Evolutionary conservation across 2,888 invertebrate genomes (phyloP), one percentile per base, ranked within the genome.

Genomic region (Nebria brevicollis): DNA sequence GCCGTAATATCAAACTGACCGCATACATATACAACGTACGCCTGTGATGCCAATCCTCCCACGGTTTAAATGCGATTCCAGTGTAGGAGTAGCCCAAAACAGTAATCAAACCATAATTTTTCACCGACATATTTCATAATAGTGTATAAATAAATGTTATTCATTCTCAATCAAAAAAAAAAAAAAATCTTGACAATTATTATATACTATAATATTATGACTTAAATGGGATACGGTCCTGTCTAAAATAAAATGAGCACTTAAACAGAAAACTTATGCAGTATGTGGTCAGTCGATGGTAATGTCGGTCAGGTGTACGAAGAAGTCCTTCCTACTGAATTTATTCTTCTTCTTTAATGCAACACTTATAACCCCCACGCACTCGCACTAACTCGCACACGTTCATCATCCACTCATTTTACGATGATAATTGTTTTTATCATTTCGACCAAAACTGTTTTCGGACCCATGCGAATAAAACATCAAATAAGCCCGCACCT

Each of bases 321-420:
- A 43, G 72, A 43, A 20, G 68, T 41, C 64, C 75, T 80, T 84
- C 84, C 84, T 83, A 83, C 83, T 83, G 82, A 84, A 82, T 84
- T 85, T 85, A 84, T 85, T 85, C 83, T 84, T 83, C 72, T 78
- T 83, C 83, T 83, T 83, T 83, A 84, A 73, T 76, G 75, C 73
- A 81, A 77, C 76, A 77, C 80, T 72, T 64, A 80, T 80, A 75
- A 20, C 26, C 70, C 70, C 70, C 70, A 70, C 70, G 34, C 68
- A 75, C 78, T 66, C 25, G 74, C 43, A 42, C 72, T 54, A 77
- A 34, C 70, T 72, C 42, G 15, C 42, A 77, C 43, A 77, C 26
- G 25, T 54, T 74, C 75, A 70, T 70, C 70, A 42, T 64, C 43
- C 34, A 73, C 72, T n/a, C 42, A n/a, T 15, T 73, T 75, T 75